Conservation (phyloP, 2,113 vertebrate genomes). For the Ictidomys tridecemlineatus region DNA sequence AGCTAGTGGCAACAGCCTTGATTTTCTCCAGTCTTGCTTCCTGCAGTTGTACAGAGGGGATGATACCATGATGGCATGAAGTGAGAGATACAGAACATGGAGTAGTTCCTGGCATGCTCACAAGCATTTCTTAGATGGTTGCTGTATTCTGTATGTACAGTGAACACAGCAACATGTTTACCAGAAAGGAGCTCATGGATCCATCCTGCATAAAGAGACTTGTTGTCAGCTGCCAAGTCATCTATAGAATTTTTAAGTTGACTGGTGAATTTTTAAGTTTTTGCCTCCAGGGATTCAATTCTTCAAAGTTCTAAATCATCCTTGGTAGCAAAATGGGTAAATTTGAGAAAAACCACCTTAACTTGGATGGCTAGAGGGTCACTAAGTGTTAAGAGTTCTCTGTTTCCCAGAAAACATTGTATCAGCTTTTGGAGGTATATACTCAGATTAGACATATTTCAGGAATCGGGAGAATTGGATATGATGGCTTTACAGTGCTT, state of each 20-base stretch:
- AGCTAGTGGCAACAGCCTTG: not conserved
- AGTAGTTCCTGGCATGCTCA: not conserved
- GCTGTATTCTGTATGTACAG: not conserved
- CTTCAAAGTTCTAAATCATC: constrained; percentile 30
- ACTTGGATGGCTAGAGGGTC: not conserved
- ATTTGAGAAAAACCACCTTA: not conserved
- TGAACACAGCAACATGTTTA: not conserved
- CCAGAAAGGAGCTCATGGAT: not conserved
- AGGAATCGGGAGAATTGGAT: constrained; percentile 25
- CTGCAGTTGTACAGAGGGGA: not conserved
- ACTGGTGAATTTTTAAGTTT: not conserved
- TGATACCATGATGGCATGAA: not conserved
- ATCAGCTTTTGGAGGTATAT: not conserved
- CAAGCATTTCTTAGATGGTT: not conserved
- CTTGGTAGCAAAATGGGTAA: not conserved
- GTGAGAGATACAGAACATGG: not conserved
- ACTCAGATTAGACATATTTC: not conserved
- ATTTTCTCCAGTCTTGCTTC: not conserved
- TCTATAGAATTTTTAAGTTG: not conserved
- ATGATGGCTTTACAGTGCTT: not conserved
- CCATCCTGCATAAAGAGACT: not conserved
- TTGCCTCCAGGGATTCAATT: not conserved
- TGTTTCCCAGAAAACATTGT: not conserved
- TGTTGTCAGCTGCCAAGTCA: not conserved
- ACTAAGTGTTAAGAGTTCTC: not conserved